These are phyloP conservation scores for Andrena minutula DNA, from an alignment of 2,888 invertebrate species.

Conservation along the genomic window DNA sequence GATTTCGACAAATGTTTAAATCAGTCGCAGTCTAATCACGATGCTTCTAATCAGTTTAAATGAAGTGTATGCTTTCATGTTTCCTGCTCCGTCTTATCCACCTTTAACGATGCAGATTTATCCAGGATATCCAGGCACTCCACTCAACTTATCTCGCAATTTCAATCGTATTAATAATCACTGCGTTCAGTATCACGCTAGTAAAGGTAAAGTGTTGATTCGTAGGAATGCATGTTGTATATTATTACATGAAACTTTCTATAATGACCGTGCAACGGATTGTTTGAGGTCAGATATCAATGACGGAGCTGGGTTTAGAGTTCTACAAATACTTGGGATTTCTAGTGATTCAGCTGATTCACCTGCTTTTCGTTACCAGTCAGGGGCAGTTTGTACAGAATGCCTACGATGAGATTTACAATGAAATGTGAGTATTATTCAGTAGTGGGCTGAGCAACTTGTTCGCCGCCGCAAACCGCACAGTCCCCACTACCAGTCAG, in stretches of 20 bases:
- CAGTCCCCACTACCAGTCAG: no score
- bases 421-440: no score
- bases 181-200: background rate
- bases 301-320: background rate
- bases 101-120: background rate
- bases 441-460: no score
- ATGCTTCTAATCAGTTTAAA: no score
- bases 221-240: background rate
- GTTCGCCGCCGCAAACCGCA: no score
- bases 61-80: no score
- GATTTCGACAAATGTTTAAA: no score
- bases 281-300: background rate
- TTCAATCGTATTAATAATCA: background rate
- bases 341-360: background rate
- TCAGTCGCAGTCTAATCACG: no score
- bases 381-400: no score
- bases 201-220: background rate
- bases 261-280: background rate
- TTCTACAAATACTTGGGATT: background rate
- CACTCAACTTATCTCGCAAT: background rate
- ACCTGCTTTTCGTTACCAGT: background rate
- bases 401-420: no score
- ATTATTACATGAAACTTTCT: background rate
- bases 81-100: no score
- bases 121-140: background rate